Conservation (phyloP, 2,888 invertebrate genomes). For the Pasiphila rectangulata region DNA sequence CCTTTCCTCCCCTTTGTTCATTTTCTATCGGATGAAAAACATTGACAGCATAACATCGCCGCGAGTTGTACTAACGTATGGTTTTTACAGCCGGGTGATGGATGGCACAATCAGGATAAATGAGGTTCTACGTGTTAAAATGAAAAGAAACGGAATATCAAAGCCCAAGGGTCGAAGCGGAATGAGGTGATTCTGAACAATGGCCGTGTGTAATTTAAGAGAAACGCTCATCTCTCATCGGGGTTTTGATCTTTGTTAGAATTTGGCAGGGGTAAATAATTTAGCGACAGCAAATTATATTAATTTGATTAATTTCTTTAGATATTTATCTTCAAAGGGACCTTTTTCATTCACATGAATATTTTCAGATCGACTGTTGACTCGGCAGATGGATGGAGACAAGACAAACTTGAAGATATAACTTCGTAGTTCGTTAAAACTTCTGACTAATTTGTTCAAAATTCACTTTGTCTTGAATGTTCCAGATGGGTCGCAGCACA, state of each 20-base stretch:
- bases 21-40: conserved; percentile 45
- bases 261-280: conserved; percentile 32
- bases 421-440: conserved; percentile 64
- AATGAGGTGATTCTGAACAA: conserved; percentile 44
- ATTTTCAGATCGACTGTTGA: conserved; percentile 29
- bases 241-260: conserved; percentile 39
- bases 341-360: conserved; percentile 26
- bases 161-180: conserved; percentile 38
- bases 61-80: conserved; percentile 45
- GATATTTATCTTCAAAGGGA: conserved; percentile 32
- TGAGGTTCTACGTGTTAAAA: conserved; percentile 44
- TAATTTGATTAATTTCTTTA: conserved; percentile 34
- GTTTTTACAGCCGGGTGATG: conserved; percentile 37
- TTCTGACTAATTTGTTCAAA: conserved; percentile 74
- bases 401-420: conserved; percentile 46
- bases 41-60: conserved; percentile 43
- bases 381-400: conserved; percentile 34
- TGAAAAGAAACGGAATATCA: conserved; percentile 37
- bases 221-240: conserved; percentile 34
- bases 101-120: conserved; percentile 45
- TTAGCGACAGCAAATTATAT: conserved; percentile 36
- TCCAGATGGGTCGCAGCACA: conserved; percentile 71
- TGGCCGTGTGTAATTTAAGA: conserved; percentile 49
- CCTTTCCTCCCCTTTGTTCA: conserved; percentile 43
- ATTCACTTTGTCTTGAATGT: conserved; percentile 70